A percentile compares a stretch with the other conserved stretches of the same genome.
Conservation (phyloP, 2,113 vertebrate species). For the Semnopithecus entellus region DNA sequence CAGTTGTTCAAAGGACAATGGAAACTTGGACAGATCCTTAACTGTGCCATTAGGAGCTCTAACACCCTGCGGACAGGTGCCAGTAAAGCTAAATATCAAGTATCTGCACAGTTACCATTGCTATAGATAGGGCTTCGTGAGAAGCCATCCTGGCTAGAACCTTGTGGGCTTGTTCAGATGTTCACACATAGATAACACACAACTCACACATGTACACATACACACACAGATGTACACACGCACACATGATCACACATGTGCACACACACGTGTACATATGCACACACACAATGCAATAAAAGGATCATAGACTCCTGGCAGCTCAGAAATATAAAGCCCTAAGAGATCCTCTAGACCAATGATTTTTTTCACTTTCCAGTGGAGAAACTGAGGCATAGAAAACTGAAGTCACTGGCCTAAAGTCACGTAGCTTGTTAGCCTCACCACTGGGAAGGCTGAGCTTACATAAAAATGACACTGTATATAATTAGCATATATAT, state of each 20-base stretch:
- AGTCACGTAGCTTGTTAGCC: background rate
- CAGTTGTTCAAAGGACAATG: background rate
- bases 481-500: background rate
- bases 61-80: background rate
- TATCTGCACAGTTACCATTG: background rate
- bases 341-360: background rate
- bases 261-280: no score
- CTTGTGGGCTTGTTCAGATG: background rate
- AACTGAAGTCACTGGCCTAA: background rate
- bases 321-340: background rate
- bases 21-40: conserved; percentile 26
- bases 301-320: background rate
- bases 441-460: background rate
- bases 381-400: conserved; percentile 27
- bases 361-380: background rate
- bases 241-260: background rate
- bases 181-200: background rate
- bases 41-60: background rate
- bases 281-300: background rate
- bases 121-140: background rate
- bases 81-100: background rate
- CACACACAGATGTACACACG: no score
- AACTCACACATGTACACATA: no score
- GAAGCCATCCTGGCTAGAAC: background rate
- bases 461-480: background rate